Percentiles rank a stretch among this genome's conserved stretches.
These are phyloP conservation scores for Urocolius indicus DNA, from an alignment of 2,113 vertebrate genomes.

Conservation along the genomic window DNA sequence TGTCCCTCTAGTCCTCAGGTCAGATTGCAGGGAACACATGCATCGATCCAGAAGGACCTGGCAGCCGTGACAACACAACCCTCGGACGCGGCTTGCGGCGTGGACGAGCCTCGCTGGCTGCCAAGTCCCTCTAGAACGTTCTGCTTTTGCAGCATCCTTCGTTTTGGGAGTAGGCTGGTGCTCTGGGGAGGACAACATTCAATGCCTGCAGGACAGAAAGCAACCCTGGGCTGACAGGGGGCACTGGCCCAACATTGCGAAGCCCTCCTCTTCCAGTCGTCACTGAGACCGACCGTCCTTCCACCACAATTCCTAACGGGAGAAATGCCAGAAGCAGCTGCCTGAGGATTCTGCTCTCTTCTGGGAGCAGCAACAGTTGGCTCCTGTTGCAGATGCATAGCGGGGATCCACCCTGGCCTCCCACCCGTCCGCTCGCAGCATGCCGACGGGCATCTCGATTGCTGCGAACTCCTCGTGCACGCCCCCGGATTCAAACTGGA, in stretches of 20 bases:
- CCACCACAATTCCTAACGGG: not conserved
- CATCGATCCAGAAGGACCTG: rapidly evolving
- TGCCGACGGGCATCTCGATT: not conserved
- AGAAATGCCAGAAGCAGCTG: not conserved
- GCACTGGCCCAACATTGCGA: not conserved
- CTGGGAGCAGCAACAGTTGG: slow-evolving; percentile 5
- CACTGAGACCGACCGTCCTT: not conserved
- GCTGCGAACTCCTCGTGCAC: not conserved
- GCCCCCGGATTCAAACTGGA: not conserved
- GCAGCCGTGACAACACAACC: not conserved
- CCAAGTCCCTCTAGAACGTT: not conserved
- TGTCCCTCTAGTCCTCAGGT: not conserved
- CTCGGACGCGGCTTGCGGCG: not conserved
- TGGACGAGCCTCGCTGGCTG: not conserved
- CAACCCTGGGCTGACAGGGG: not conserved
- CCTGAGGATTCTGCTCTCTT: not conserved
- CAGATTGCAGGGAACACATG: not conserved
- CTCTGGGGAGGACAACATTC: not conserved
- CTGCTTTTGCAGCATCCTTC: not conserved
- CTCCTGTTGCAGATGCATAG: not conserved
- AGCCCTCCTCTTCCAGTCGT: not conserved
- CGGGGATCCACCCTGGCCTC: not conserved
- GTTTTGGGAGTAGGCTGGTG: not conserved
- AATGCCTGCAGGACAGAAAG: not conserved
- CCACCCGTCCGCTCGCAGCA: not conserved